Evolutionary conservation across 2,797 vertebrate species (phyloP).

Genomic region (Spinus pinus): DNA sequence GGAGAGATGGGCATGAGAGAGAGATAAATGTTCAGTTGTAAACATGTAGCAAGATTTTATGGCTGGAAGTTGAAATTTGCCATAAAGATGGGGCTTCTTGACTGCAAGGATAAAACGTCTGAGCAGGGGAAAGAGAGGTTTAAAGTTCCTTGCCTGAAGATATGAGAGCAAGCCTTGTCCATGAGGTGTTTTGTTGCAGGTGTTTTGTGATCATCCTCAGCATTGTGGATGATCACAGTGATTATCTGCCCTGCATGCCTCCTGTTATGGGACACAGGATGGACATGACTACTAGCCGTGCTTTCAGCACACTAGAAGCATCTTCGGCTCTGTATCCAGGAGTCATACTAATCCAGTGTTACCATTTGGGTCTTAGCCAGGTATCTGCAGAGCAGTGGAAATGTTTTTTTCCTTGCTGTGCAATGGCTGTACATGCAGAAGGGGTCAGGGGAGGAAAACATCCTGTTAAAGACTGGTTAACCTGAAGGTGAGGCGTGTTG

Average conservation of each 20-base stretch:
- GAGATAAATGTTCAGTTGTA: not conserved
- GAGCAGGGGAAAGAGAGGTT: not conserved
- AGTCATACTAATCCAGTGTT: not conserved
- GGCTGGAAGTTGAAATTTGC: not conserved
- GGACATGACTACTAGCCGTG: not conserved
- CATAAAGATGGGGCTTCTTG: not conserved
- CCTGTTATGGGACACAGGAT: not conserved
- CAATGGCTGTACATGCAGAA: not conserved
- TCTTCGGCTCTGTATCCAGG: not conserved
- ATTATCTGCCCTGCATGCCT: not conserved
- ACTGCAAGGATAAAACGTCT: not conserved
- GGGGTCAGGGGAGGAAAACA: not conserved
- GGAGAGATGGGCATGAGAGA: not conserved
- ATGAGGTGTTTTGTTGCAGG: not conserved
- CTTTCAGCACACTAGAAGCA: not conserved
- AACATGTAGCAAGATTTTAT: not conserved
- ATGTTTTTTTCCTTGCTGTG: not conserved
- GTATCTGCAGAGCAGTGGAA: not conserved
- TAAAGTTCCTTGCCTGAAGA: not conserved
- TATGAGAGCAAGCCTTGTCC: not conserved
- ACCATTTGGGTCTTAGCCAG: not conserved
- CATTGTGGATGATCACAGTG: not conserved
- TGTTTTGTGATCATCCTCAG: not conserved
- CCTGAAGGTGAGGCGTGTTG: not conserved
- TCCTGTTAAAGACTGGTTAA: not conserved